Conservation (phyloP, 2,888 invertebrate genomes). For the Rhamphomyia laevipes region DNA sequence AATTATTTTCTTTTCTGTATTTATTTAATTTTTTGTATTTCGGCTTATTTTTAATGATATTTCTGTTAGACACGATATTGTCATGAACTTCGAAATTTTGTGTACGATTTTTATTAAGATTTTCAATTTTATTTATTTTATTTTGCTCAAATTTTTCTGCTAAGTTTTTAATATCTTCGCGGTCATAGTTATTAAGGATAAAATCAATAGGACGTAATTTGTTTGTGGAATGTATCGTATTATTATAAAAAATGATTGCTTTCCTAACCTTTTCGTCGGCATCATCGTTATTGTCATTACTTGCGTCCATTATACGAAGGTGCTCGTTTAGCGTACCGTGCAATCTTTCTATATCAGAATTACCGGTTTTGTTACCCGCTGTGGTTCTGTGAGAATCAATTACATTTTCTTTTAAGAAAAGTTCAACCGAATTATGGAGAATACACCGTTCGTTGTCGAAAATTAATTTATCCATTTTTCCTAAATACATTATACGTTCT, state of each 20-base stretch:
- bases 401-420: slow-evolving; percentile 3
- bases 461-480: too few relatives aligned
- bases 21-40: not conserved
- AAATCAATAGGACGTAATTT: not conserved
- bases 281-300: not conserved
- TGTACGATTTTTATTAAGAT: not conserved
- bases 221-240: not conserved
- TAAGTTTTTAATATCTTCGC: not conserved
- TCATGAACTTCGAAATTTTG: not conserved
- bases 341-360: too few relatives aligned
- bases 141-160: not conserved
- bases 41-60: not conserved
- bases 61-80: not conserved
- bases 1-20: not conserved
- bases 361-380: too few relatives aligned
- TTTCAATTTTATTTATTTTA: not conserved
- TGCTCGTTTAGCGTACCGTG: too few relatives aligned
- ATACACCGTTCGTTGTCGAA: too few relatives aligned
- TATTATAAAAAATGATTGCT: not conserved
- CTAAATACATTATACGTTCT: too few relatives aligned
- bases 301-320: too few relatives aligned
- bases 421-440: slow-evolving; percentile 1
- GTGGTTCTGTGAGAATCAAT: slow-evolving; percentile 1
- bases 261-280: not conserved
- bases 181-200: not conserved